phyloP scores from a whole-genome alignment of 2,797 vertebrate genomes.

The Benthosema pterotum region DNA sequence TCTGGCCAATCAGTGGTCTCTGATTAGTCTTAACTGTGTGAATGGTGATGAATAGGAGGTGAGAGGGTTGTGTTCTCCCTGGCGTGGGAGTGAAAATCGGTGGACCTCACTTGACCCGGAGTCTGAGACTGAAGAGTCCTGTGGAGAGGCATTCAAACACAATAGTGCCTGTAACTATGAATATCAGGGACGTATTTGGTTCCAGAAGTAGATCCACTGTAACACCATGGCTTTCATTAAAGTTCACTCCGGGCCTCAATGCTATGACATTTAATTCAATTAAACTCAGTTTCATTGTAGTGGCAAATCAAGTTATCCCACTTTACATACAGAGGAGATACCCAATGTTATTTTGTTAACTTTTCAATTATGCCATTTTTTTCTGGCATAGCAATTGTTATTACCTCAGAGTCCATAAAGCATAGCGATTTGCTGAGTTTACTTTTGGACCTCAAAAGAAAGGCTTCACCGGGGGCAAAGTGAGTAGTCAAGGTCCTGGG shows the following conservation, averaged over 20 bases:
- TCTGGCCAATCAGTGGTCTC: constrained; percentile 8
- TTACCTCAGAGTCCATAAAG: no score
- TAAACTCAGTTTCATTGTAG: background rate
- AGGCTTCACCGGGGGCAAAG: no score
- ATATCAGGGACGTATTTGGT: constrained; percentile 53
- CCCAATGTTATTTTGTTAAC: no score
- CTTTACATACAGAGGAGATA: no score
- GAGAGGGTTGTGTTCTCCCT: constrained; percentile 20
- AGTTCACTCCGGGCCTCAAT: constrained; percentile 23
- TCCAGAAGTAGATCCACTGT: constrained; percentile 34
- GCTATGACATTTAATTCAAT: constrained; percentile 17
- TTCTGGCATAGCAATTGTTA: no score
- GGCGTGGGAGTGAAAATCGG: constrained; percentile 32
- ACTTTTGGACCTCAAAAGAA: no score
- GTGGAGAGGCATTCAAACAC: constrained; percentile 49
- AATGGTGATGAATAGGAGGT: constrained; percentile 10
- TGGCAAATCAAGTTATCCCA: no score
- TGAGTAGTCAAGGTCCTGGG: no score
- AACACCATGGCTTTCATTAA: constrained; percentile 42
- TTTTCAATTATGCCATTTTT: no score
- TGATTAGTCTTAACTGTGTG: constrained; percentile 29
- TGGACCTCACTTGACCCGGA: constrained; percentile 16
- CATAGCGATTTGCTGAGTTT: no score
- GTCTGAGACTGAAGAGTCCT: constrained; percentile 33
- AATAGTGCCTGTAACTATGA: constrained; percentile 35